Conservation (phyloP, 2,888 invertebrate genomes). For the Tenthredo livida region DNA sequence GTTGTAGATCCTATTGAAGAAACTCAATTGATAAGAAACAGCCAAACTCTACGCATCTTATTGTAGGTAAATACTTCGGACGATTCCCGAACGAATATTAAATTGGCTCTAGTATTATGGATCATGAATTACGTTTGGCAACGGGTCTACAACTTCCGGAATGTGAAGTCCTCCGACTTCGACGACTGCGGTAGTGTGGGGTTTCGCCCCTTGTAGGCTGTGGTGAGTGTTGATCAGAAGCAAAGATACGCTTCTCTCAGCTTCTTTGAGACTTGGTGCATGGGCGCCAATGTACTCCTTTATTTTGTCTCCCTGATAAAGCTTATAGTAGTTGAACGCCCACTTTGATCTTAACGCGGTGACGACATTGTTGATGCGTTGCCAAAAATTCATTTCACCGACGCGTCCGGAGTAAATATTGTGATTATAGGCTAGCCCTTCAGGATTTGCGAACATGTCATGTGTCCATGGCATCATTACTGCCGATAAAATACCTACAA, state of each 20-base stretch:
- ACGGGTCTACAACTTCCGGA: slow-evolving; percentile 64
- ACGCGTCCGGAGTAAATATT: slow-evolving; percentile 44
- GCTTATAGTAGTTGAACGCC: slow-evolving; percentile 56
- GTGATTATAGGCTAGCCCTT: slow-evolving; percentile 61
- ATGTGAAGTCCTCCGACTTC: slow-evolving; percentile 81
- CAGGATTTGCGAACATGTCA: slow-evolving; percentile 61
- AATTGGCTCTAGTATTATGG: slow-evolving; percentile 60
- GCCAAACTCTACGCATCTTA: background rate
- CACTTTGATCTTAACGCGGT: background rate
- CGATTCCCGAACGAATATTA: background rate
- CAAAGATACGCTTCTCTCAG: slow-evolving; percentile 78
- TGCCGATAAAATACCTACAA: slow-evolving; percentile 63
- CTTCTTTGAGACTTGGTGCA: slow-evolving; percentile 73
- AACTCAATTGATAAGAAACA: background rate
- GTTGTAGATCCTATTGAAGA: slow-evolving; percentile 62
- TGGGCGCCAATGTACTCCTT: slow-evolving; percentile 63
- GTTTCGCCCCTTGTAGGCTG: slow-evolving; percentile 79
- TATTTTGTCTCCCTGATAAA: slow-evolving; percentile 60
- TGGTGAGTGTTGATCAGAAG: slow-evolving; percentile 79
- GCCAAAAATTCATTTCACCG: slow-evolving; percentile 60
- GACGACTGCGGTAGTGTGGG: slow-evolving; percentile 78
- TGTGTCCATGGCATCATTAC: slow-evolving; percentile 60
- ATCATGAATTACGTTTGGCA: slow-evolving; percentile 59
- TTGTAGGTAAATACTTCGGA: too few species aligned
- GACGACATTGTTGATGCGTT: slow-evolving; percentile 62